These are phyloP conservation scores for Cynodonichthys magdalenae DNA, from an alignment of 2,797 vertebrate genomes.

Conservation along the genomic window DNA sequence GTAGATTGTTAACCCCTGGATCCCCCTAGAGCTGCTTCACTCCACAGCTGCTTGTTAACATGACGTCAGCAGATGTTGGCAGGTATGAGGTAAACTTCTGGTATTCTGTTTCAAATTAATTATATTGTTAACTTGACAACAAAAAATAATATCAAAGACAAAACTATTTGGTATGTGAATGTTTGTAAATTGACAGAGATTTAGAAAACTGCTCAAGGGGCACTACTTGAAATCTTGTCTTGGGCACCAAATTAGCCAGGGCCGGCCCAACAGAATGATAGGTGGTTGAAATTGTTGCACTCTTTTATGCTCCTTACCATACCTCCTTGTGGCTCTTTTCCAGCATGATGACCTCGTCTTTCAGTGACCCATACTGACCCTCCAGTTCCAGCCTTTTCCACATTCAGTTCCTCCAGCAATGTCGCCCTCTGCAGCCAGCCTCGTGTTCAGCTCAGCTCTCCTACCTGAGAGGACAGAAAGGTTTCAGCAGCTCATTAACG, in stretches of 20 bases:
- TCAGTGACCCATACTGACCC: constrained; percentile 80
- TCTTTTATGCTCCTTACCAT: background rate
- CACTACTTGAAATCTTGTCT: no score
- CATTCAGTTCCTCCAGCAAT: background rate
- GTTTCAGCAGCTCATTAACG: background rate
- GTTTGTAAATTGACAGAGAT: no score
- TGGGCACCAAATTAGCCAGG: background rate
- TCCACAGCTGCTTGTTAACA: no score
- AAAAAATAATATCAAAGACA: no score
- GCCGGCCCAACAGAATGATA: constrained; percentile 5
- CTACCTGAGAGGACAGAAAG: background rate
- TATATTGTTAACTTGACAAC: no score
- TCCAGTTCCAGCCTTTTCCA: constrained; percentile 42
- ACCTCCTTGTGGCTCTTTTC: constrained; percentile 86
- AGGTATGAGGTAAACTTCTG: no score
- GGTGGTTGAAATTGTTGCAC: background rate
- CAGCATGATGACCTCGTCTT: constrained; percentile 81
- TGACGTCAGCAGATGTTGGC: no score
- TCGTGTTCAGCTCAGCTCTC: background rate
- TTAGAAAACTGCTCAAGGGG: no score
- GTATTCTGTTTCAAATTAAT: no score
- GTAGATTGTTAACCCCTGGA: no score
- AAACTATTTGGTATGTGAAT: no score
- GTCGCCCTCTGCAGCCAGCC: background rate
- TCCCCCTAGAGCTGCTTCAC: no score